Percentiles rank a stretch among this genome's conserved stretches.
Conservation (phyloP, 2,888 invertebrate genomes). For the Lycia hirtaria region DNA sequence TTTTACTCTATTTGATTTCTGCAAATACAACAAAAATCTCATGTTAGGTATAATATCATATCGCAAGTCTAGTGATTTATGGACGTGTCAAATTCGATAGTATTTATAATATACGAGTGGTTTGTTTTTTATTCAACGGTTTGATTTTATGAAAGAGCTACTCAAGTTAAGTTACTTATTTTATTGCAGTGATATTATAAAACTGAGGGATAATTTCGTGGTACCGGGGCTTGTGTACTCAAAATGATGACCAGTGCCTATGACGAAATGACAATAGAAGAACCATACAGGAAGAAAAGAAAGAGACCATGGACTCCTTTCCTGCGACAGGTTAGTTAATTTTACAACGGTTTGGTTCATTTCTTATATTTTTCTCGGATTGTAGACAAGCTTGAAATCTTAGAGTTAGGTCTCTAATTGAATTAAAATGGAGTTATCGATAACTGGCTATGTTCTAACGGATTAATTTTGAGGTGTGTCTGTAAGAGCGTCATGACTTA, state of each 20-base stretch:
- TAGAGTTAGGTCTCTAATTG: too few species aligned
- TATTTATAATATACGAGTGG: neutral
- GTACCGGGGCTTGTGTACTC: neutral
- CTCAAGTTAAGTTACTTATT: slow-evolving; percentile 4
- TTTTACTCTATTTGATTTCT: too few species aligned
- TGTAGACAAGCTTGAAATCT: too few species aligned
- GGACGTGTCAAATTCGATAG: neutral
- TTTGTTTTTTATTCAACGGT: slow-evolving; percentile 1
- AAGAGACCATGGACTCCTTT: slow-evolving; percentile 15
- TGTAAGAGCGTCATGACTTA: too few species aligned
- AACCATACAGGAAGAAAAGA: neutral
- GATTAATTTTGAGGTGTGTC: too few species aligned
- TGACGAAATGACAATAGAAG: neutral
- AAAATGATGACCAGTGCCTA: slow-evolving; percentile 6
- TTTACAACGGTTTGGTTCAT: too few species aligned
- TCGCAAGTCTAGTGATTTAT: too few species aligned
- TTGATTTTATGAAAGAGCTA: slow-evolving; percentile 4
- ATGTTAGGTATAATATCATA: too few species aligned
- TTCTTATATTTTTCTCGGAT: too few species aligned
- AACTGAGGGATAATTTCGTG: neutral
- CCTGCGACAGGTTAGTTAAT: slow-evolving; percentile 26
- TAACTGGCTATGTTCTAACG: too few species aligned
- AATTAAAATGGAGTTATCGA: too few species aligned
- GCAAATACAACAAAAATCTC: too few species aligned
- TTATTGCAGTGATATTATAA: slow-evolving; percentile 15